phyloP scores from a whole-genome alignment of 2,797 vertebrate species.

The Pangasius macronema region DNA sequence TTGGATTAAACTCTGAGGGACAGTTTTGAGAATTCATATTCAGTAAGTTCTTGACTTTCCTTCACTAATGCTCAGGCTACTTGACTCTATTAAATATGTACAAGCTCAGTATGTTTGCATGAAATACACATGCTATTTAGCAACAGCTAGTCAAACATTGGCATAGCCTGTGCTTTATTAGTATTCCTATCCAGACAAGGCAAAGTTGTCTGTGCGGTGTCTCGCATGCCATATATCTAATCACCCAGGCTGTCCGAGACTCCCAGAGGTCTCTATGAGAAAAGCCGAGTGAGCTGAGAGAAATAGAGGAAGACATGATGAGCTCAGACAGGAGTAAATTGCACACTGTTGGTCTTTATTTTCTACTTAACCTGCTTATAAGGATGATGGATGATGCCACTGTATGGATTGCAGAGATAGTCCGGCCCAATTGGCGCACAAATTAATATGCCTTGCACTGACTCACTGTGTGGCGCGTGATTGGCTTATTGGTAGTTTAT shows the following conservation, averaged over 20 bases:
- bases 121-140: neutral
- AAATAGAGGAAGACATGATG: conserved; percentile 57
- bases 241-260: conserved; percentile 39
- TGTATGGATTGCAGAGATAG: conserved; percentile 49
- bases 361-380: conserved; percentile 58
- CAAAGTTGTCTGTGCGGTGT: conserved; percentile 39
- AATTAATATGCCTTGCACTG: conserved; percentile 26
- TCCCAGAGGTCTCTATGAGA: conserved; percentile 32
- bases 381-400: conserved; percentile 58
- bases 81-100: neutral
- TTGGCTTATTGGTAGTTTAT: conserved; percentile 44
- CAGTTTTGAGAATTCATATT: neutral
- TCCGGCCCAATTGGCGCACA: neutral
- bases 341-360: conserved; percentile 61
- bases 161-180: conserved; percentile 33
- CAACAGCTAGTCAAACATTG: conserved; percentile 24
- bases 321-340: conserved; percentile 62
- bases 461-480: conserved; percentile 3
- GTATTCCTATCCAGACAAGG: conserved; percentile 45
- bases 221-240: conserved; percentile 46
- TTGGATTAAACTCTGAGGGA: neutral
- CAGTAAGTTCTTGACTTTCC: no score
- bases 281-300: neutral
- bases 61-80: neutral
- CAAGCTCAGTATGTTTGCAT: neutral